phyloP scores from a whole-genome alignment of 2,888 invertebrate species.

The Megalurothrips usitatus region DNA sequence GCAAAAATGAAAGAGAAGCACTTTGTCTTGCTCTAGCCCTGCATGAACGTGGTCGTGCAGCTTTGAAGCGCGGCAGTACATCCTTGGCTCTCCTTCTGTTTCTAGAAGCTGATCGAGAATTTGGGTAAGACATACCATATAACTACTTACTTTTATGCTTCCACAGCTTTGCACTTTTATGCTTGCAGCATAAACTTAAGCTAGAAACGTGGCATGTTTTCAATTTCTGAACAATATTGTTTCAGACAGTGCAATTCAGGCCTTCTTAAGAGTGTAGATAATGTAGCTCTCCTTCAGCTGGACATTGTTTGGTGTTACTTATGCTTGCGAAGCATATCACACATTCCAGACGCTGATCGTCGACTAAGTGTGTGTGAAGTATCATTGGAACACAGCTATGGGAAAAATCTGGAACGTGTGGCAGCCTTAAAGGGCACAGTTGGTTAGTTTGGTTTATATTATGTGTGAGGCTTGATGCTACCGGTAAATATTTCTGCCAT shows the following conservation, averaged over 20 bases:
- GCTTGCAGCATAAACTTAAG: background rate
- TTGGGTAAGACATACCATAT: slow-evolving; percentile 48
- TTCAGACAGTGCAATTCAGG: slow-evolving; percentile 61
- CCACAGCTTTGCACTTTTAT: background rate
- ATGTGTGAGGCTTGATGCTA: background rate
- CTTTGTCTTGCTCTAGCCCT: slow-evolving; percentile 71
- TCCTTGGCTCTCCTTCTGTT: slow-evolving; percentile 67
- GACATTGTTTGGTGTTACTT: slow-evolving; percentile 90
- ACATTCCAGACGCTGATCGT: slow-evolving; percentile 67
- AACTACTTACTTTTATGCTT: background rate
- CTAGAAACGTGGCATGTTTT: slow-evolving; percentile 23
- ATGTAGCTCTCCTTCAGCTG: slow-evolving; percentile 75
- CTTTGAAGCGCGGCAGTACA: slow-evolving; percentile 61
- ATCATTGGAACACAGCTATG: slow-evolving; percentile 61
- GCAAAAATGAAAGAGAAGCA: slow-evolving; percentile 62
- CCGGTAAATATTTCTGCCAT: slow-evolving; percentile 14
- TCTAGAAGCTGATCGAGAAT: slow-evolving; percentile 71
- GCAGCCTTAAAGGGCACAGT: slow-evolving; percentile 51
- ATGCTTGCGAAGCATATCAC: slow-evolving; percentile 64
- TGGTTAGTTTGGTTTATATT: slow-evolving; percentile 30
- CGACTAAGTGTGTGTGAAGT: slow-evolving; percentile 64
- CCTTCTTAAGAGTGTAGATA: slow-evolving; percentile 68
- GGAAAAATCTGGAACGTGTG: slow-evolving; percentile 58
- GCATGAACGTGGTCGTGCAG: slow-evolving; percentile 71
- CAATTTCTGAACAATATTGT: background rate